A percentile compares a stretch with the other conserved stretches of the same genome.
phyloP scores from a whole-genome alignment of 2,888 invertebrate species.

The Pedicia rivosa region DNA sequence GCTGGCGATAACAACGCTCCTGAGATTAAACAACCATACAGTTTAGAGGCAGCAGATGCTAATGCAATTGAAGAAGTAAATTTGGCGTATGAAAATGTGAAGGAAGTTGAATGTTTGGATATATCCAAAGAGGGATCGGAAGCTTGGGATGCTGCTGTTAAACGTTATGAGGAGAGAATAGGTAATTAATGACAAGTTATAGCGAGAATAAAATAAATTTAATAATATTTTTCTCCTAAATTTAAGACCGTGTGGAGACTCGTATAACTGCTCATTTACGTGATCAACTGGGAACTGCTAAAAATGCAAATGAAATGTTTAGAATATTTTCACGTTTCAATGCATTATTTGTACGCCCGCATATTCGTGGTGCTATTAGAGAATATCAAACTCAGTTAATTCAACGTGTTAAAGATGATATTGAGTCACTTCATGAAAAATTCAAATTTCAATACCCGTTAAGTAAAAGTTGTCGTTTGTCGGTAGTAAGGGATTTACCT shows the following conservation, averaged over 20 bases:
- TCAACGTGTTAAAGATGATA: conserved; percentile 97
- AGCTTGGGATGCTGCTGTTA: conserved; percentile 95
- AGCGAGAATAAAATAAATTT: neutral
- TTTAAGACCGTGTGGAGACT: conserved; percentile 79
- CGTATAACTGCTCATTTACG: conserved; percentile 93
- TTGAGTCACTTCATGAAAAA: conserved; percentile 93
- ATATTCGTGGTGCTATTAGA: conserved; percentile 95
- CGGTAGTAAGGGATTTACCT: conserved; percentile 83
- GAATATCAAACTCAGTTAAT: conserved; percentile 99
- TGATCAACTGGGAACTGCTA: conserved; percentile 95
- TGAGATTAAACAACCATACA: conserved; percentile 47
- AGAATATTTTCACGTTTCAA: conserved; percentile 96
- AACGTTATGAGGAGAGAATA: conserved; percentile 94
- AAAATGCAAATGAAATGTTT: conserved; percentile 99
- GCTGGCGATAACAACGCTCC: conserved; percentile 36
- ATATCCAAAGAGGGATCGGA: conserved; percentile 93
- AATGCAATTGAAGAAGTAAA: conserved; percentile 93
- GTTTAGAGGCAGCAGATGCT: conserved; percentile 84
- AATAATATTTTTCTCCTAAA: neutral
- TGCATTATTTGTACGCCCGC: conserved; percentile 94
- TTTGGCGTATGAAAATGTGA: conserved; percentile 94
- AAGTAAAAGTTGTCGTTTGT: conserved; percentile 85
- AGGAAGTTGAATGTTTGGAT: conserved; percentile 95
- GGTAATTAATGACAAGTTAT: conserved; percentile 31
- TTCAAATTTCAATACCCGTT: conserved; percentile 96